Evolutionary conservation across 2,797 vertebrate genomes (phyloP).

Genomic region (Notolabrus celidotus): DNA sequence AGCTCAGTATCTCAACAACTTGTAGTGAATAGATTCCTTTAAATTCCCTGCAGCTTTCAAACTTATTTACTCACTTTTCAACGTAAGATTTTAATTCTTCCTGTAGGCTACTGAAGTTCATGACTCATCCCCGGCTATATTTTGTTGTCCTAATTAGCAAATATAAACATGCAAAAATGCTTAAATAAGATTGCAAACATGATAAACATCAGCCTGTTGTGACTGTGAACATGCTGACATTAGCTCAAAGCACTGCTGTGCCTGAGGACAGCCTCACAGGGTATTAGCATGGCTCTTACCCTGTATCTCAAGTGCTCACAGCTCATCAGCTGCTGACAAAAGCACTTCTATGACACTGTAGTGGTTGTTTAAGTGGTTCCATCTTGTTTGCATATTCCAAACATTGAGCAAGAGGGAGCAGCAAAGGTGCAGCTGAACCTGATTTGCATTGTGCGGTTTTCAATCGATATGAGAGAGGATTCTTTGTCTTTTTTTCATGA

Average conservation of each 20-base stretch:
- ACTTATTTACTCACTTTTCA: not conserved
- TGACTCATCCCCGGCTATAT: not conserved
- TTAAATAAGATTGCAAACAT: not conserved
- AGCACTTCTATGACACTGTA: not conserved
- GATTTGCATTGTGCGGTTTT: too few relatives aligned
- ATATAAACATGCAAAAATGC: not conserved
- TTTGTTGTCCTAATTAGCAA: constrained; percentile 9
- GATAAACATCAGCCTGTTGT: not conserved
- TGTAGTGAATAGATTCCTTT: not conserved
- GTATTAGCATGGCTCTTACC: not conserved
- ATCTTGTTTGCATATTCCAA: not conserved
- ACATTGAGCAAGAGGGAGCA: too few relatives aligned
- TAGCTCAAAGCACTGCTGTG: not conserved
- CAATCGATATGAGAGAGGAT: too few relatives aligned
- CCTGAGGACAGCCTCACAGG: not conserved
- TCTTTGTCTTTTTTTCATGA: too few relatives aligned
- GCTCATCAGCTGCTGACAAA: not conserved
- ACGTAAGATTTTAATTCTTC: not conserved
- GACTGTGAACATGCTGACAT: not conserved
- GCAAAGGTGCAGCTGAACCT: too few relatives aligned
- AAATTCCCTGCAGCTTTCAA: not conserved
- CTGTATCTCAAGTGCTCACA: not conserved
- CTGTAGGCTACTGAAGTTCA: not conserved
- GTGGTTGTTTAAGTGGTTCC: not conserved
- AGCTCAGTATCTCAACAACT: not conserved